Base-by-base conservation (phyloP, 2,888 invertebrate genomes). In the Pelosia muscerda region DNA sequence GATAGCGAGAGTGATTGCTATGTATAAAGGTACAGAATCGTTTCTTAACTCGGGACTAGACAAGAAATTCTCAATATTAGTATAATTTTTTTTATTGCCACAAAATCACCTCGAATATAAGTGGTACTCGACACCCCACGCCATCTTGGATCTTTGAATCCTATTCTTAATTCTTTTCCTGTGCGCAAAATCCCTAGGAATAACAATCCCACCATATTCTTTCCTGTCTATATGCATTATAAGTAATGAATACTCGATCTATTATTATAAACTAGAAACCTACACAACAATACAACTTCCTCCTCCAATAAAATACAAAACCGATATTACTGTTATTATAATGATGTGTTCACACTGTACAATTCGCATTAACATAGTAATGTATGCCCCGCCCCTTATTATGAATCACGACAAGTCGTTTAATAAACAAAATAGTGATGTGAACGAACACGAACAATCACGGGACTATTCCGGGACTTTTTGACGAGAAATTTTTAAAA, bases 341-440 rank as follows among this genome's bases (percentile, higher is more conserved):
- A 58, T 62, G 58, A 67, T 38, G 49, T 53, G 54, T 75, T 81
- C 76, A 71, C 74, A 76, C 71, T 69, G 72, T 72, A 71, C 67
- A 69, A 65, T 72, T 66, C 38, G 31, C 66, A 87, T 86, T 86
- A 83, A 54, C 83, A 87, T 86, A 74, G 78, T 84, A 85, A 86
- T 86, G 75, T 58, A n/a, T 31, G 71, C 67, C 73, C 81, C 84
- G 81, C 84, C 81, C 76, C 67, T 72, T 76, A 72, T 67, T 78
- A 69, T 81, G 75, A 78, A 73, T 79, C 75, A 81, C 65, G 53
- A 66, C 66, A 49, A 60, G 61, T 64, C 31, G 53, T 60, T 66
- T 55, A 63, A 60, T 31, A 61, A 38, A 42, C 22, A 34, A 26
- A 34, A 53, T 78, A 66, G 79, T 76, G 81, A 62, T 81, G 79